phyloP scores from a whole-genome alignment of 2,888 invertebrate species.

The Tinea pellionella region DNA sequence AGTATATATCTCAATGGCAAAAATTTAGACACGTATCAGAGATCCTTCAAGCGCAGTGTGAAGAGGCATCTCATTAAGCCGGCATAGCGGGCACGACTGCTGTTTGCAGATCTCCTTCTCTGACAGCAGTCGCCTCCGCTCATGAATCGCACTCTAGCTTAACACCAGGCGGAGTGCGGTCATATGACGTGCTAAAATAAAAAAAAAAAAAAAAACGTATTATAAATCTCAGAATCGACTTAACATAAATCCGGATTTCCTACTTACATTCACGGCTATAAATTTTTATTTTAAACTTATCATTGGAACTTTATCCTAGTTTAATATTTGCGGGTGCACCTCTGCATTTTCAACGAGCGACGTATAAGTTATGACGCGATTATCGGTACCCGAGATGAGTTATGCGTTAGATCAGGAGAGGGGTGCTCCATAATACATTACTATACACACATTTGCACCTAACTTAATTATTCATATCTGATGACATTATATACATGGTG shows the following conservation, averaged over 20 bases:
- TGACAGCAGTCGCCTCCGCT: too few relatives aligned
- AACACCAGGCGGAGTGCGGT: too few relatives aligned
- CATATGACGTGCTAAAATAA: neutral
- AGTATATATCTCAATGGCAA: too few relatives aligned
- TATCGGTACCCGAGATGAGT: slow-evolving; percentile 35
- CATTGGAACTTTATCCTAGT: slow-evolving; percentile 37
- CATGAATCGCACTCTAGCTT: too few relatives aligned
- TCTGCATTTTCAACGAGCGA: slow-evolving; percentile 25
- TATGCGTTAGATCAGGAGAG: slow-evolving; percentile 20
- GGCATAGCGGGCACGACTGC: too few relatives aligned
- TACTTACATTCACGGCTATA: slow-evolving; percentile 23
- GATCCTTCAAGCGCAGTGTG: too few relatives aligned
- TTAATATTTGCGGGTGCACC: slow-evolving; percentile 38
- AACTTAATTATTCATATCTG: neutral
- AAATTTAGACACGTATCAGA: too few relatives aligned
- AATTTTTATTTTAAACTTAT: slow-evolving; percentile 46
- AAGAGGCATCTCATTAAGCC: too few relatives aligned
- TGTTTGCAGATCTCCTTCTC: too few relatives aligned
- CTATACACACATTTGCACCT: neutral
- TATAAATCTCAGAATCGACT: slow-evolving; percentile 9
- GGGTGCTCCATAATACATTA: neutral
- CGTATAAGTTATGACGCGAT: slow-evolving; percentile 44
- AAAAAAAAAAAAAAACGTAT: neutral
- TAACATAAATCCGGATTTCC: slow-evolving; percentile 12
- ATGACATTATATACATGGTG: neutral